Percentiles rank a stretch among this genome's conserved stretches.
phyloP scores from a whole-genome alignment of 2,113 vertebrate genomes.

The Plecotus auritus region DNA sequence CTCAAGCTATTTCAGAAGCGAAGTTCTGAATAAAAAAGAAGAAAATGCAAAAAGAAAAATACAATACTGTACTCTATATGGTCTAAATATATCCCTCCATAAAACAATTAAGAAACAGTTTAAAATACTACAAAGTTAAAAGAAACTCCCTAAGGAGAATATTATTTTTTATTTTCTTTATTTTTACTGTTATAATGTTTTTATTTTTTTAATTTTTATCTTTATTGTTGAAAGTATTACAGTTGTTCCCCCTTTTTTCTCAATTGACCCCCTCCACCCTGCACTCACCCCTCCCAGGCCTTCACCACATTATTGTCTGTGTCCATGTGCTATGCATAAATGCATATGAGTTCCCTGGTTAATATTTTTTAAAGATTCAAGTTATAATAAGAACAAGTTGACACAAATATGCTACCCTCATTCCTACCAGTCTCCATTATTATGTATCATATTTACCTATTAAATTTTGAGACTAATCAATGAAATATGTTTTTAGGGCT shows the following conservation, averaged over 20 bases:
- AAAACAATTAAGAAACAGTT: neutral
- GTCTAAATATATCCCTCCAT: neutral
- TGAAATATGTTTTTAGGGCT: neutral
- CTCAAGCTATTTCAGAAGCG: neutral
- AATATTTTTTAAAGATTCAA: neutral
- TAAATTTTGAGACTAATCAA: neutral
- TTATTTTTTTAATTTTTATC: no score
- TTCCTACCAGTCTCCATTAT: neutral
- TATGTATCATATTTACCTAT: neutral
- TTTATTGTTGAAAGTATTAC: no score
- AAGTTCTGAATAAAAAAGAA: neutral
- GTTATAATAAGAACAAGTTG: neutral
- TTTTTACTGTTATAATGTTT: no score
- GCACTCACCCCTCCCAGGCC: no score
- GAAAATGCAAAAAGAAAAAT: neutral
- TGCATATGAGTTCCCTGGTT: no score
- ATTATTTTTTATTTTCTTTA: neutral
- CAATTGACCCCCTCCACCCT: no score
- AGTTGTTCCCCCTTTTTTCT: no score
- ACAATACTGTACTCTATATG: neutral
- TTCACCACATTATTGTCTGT: no score
- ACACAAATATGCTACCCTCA: neutral
- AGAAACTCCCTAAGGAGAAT: neutral
- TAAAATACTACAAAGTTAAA: neutral
- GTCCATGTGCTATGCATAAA: no score